A percentile compares a stretch with the other conserved stretches of the same genome.
Conservation (phyloP, 2,113 vertebrate genomes). For the Salvelinus alpinus region DNA sequence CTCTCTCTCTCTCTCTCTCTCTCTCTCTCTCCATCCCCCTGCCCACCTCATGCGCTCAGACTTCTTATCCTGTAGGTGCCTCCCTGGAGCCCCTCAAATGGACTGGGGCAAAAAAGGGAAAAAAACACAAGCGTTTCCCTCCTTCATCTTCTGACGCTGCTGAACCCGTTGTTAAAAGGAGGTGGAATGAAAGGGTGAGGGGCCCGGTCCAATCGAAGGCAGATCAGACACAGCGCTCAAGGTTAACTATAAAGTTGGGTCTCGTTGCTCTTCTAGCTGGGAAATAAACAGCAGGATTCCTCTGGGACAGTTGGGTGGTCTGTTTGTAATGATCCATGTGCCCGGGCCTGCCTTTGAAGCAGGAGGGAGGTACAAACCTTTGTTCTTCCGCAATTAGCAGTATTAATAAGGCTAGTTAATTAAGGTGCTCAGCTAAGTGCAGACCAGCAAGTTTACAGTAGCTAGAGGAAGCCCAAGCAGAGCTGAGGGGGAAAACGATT, state of each 20-base stretch:
- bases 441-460: no score
- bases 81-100: not conserved
- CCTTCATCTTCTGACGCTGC: no score
- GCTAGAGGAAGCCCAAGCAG: no score
- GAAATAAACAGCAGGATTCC: constrained; percentile 28
- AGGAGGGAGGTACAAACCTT: constrained; percentile 41
- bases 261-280: not conserved
- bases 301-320: constrained; percentile 39
- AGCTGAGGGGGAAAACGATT: not conserved
- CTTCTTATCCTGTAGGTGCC: constrained; percentile 4
- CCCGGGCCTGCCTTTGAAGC: constrained; percentile 43
- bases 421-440: not conserved
- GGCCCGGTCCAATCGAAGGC: no score
- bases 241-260: no score
- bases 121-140: not conserved
- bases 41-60: constrained; percentile 1
- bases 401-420: constrained; percentile 40
- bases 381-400: constrained; percentile 45
- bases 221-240: no score
- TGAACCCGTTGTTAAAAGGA: constrained; percentile 4
- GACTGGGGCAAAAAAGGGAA: not conserved
- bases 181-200: constrained; percentile 2
- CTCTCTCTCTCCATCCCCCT: not conserved
- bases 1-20: no score
- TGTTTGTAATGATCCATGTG: constrained; percentile 43